phyloP scores from a whole-genome alignment of 2,797 vertebrate species.

The Pogoniulus pusillus region DNA sequence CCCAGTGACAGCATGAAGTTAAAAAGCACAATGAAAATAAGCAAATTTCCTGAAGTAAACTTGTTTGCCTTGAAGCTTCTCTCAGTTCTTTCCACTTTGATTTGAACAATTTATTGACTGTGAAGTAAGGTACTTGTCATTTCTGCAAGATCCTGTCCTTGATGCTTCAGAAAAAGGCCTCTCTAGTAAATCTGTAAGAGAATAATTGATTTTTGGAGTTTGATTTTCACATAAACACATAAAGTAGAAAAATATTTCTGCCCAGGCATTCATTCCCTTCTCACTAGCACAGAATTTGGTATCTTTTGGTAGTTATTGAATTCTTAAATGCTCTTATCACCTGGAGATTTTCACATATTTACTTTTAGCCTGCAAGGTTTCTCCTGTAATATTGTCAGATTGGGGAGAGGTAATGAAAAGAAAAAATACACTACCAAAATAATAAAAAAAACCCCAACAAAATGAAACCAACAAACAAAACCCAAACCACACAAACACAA shows the following conservation, averaged over 20 bases:
- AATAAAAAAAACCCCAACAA: too few relatives aligned
- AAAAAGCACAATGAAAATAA: not conserved
- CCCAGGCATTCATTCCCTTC: not conserved
- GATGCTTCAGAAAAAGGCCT: not conserved
- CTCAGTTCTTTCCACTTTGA: not conserved
- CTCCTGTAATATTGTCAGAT: not conserved
- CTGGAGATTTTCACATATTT: not conserved
- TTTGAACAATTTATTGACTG: constrained; percentile 37
- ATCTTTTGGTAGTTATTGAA: not conserved
- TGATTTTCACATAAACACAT: not conserved
- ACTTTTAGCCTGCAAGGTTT: not conserved
- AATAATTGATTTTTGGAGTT: not conserved
- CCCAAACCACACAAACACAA: too few relatives aligned
- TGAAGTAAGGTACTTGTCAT: constrained; percentile 2
- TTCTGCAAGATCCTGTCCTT: constrained; percentile 15
- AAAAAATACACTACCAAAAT: too few relatives aligned
- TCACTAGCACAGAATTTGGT: not conserved
- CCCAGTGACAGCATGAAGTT: not conserved
- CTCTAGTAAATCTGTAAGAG: constrained; percentile 5
- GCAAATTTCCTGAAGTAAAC: not conserved
- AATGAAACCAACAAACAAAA: too few relatives aligned
- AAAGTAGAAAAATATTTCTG: not conserved
- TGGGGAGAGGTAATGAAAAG: too few relatives aligned
- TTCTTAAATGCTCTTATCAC: not conserved
- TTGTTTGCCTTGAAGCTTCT: constrained; percentile 11